These are phyloP conservation scores for Indri indri DNA, from an alignment of 2,113 vertebrate species.

Conservation along the genomic window DNA sequence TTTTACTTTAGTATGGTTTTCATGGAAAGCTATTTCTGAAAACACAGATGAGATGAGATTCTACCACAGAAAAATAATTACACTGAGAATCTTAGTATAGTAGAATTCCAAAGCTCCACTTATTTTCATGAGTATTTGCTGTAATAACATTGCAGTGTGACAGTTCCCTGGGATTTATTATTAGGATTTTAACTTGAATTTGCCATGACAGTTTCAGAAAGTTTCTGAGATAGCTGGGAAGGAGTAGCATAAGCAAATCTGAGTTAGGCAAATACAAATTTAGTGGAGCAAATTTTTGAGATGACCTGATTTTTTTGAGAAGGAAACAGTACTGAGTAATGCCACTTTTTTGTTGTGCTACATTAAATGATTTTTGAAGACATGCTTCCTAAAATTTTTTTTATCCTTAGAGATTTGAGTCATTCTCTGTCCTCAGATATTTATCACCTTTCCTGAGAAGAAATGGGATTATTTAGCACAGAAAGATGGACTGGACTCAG, in stretches of 20 bases:
- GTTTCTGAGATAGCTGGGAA: not conserved
- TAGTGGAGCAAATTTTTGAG: conserved; percentile 33
- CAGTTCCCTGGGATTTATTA: not conserved
- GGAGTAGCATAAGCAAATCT: not conserved
- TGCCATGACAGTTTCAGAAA: conserved; percentile 38
- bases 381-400: not conserved
- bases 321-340: not conserved
- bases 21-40: conserved; percentile 21
- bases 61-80: conserved; percentile 13
- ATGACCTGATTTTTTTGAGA: not conserved
- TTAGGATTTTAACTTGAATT: conserved; percentile 42
- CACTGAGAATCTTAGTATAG: not conserved
- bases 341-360: not conserved
- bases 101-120: not conserved
- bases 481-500: not conserved
- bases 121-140: conserved; percentile 14
- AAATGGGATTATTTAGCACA: conserved; percentile 6
- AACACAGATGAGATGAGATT: not conserved
- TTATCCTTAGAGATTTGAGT: conserved; percentile 38
- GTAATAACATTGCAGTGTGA: not conserved
- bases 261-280: not conserved
- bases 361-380: not conserved
- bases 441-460: conserved; percentile 1
- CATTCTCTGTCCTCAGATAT: conserved; percentile 43
- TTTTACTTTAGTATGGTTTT: conserved; percentile 27